Evolutionary conservation across 2,888 invertebrate species (phyloP), one percentile per base, ranked within the genome.

Genomic region (Boloria selene): DNA sequence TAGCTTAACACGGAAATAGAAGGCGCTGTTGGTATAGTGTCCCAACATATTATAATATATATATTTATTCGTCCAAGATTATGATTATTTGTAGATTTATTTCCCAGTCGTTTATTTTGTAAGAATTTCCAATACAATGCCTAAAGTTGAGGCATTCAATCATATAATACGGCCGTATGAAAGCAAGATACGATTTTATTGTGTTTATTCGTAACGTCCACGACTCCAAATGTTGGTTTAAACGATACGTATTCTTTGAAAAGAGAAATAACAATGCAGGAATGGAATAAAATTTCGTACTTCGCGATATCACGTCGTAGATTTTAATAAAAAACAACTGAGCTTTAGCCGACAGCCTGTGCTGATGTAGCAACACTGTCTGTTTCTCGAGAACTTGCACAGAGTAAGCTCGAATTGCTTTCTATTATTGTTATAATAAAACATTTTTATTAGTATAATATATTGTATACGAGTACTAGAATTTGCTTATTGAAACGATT

Each of bases 321-420:
- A 44, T 54, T 63, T 59, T 54, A 54, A 63, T 59, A 59, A 53
- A 66, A 55, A 63, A 26, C 31, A 54, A 49, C n/a, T 38, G 31
- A 38, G 45, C 51, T n/a, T 65, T 53, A 53, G 13, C 2, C 42
- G 51, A 50, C 45, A n/a, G 31, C 31, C 31, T 38, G 31, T 38
- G 31, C 31, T 52, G 53, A 60, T 38, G 59, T 58, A 58, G 50
- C 59, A 10, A 38, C 45, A 45, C 22, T 59, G 26, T 47, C 16
- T 31, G 26, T 13, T 49, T 14, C 54, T 13, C 59, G 64, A 54
- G 52, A 14, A 47, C 10, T 44, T 38, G n/a, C 38, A 14, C 3
- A 2, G 13, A n/a, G 18, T n/a, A 38, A 7, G 7, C 7, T 10
- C 10, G 10, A 7, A 7, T 38, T 10, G 31, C 31, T 38, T 13